phyloP scores from a whole-genome alignment of 2,113 vertebrate species.

The Pelmatolapia mariae region DNA sequence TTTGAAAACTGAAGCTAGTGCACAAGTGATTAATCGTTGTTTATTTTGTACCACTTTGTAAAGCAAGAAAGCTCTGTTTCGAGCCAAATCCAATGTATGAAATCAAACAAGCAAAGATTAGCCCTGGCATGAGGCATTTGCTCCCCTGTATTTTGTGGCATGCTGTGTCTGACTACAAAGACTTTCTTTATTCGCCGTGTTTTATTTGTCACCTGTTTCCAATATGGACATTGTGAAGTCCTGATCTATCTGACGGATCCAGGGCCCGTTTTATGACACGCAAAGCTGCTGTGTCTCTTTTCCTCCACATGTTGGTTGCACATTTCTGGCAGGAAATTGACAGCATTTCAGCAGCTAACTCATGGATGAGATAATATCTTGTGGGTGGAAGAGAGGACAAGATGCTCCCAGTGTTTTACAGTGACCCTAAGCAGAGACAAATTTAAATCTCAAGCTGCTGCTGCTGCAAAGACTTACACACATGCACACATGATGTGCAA shows the following conservation, averaged over 20 bases:
- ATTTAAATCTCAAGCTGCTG: constrained; percentile 55
- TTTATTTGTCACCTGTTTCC: constrained; percentile 76
- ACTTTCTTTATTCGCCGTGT: constrained; percentile 46
- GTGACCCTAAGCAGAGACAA: constrained; percentile 63
- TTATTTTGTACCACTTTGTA: constrained; percentile 43
- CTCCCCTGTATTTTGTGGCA: constrained; percentile 52
- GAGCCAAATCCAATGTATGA: constrained; percentile 39
- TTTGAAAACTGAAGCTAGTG: not conserved
- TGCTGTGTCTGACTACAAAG: constrained; percentile 63
- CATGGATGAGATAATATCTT: constrained; percentile 73
- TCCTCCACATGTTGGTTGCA: constrained; percentile 65
- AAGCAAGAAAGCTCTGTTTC: constrained; percentile 26
- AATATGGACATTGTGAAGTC: constrained; percentile 69
- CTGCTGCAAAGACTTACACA: constrained; percentile 23
- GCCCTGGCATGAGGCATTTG: constrained; percentile 44
- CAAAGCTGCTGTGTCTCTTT: constrained; percentile 55
- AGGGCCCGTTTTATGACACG: constrained; percentile 59
- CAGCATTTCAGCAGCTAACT: constrained; percentile 69
- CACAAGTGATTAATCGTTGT: constrained; percentile 44
- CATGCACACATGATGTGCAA: constrained; percentile 1
- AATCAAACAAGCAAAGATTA: constrained; percentile 61
- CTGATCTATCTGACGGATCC: constrained; percentile 51
- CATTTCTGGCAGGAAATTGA: constrained; percentile 73
- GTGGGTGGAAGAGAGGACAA: constrained; percentile 69
- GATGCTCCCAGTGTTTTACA: constrained; percentile 70